These are phyloP conservation scores for Agrochola litura DNA, from an alignment of 2,888 invertebrate genomes.

Conservation along the genomic window DNA sequence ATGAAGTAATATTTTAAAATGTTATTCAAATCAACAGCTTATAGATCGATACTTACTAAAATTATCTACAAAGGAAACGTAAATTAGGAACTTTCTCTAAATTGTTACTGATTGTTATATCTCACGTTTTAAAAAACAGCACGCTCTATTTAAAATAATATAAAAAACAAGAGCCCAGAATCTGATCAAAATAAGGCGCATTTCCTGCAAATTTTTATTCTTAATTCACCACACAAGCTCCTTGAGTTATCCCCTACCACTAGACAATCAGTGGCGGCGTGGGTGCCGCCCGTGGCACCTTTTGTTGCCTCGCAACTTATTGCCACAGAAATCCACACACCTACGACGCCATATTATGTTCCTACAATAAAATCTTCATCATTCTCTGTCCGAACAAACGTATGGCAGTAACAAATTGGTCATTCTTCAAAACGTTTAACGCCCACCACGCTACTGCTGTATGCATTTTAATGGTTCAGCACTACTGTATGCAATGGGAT, in stretches of 20 bases:
- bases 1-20: background rate
- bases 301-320: conserved; percentile 83
- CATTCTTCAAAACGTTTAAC: conserved; percentile 81
- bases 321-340: conserved; percentile 79
- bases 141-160: background rate
- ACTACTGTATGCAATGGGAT: conserved; percentile 82
- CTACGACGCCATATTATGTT: conserved; percentile 77
- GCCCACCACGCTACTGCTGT: conserved; percentile 76
- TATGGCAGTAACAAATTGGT: conserved; percentile 85
- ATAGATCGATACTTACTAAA: background rate
- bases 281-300: conserved; percentile 76
- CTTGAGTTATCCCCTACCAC: conserved; percentile 75
- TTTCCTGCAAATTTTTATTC: conserved; percentile 60
- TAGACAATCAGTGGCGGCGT: conserved; percentile 79
- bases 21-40: background rate
- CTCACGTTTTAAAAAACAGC: background rate
- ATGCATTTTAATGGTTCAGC: conserved; percentile 77
- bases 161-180: background rate
- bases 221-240: conserved; percentile 65
- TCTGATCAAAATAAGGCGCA: conserved; percentile 21
- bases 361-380: conserved; percentile 85
- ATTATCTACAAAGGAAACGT: background rate
- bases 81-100: background rate
- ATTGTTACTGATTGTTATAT: background rate
- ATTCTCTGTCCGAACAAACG: conserved; percentile 76